A percentile compares a stretch with the other conserved stretches of the same genome.
Conservation (phyloP, 2,113 vertebrate genomes). For the Emydocephalus ijimae region DNA sequence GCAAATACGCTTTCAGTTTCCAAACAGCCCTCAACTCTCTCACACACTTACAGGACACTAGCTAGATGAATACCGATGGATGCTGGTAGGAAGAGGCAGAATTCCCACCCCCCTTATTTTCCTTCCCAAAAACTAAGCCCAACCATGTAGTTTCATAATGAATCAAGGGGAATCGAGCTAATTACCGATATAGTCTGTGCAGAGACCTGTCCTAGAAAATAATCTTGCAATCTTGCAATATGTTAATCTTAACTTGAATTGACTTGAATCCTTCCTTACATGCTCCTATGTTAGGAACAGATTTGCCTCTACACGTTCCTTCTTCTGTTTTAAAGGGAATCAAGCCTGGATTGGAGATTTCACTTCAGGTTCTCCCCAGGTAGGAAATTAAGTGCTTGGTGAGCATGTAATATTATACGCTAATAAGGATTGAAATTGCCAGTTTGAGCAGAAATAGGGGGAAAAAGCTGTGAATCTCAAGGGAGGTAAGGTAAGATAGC, state of each 20-base stretch:
- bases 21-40: too few species aligned
- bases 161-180: too few species aligned
- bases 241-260: background rate
- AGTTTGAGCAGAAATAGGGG: background rate
- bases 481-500: background rate
- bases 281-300: too few species aligned
- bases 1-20: too few species aligned
- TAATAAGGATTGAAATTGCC: conserved; percentile 12
- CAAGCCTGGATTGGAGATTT: background rate
- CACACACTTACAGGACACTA: too few species aligned
- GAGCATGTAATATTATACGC: conserved; percentile 4
- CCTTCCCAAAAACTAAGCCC: too few species aligned
- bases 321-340: background rate
- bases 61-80: too few species aligned
- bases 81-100: too few species aligned
- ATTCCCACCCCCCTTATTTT: too few species aligned
- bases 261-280: background rate
- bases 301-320: background rate
- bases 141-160: too few species aligned
- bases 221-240: background rate
- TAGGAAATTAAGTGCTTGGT: conserved; percentile 8
- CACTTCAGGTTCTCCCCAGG: conserved; percentile 1
- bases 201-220: background rate
- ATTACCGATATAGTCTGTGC: background rate
- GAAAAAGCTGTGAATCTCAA: background rate